A percentile compares a stretch with the other conserved stretches of the same genome.
Evolutionary conservation across 2,113 vertebrate genomes (phyloP).

Genomic region (Plestiodon gilberti): DNA sequence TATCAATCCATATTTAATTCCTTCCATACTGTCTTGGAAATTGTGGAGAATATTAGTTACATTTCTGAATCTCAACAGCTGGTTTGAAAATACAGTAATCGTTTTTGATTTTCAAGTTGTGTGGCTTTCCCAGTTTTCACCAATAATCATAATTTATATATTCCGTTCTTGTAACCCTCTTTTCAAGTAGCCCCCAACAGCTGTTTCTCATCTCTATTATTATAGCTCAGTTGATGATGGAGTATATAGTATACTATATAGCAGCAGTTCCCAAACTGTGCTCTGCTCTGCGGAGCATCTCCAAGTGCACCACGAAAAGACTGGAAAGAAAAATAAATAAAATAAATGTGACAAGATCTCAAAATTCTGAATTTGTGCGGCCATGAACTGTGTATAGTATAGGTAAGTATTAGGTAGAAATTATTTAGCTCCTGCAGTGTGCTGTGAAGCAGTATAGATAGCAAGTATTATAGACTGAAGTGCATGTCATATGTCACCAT

Average conservation of each 20-base stretch:
- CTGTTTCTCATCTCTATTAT: neutral
- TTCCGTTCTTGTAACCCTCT: neutral
- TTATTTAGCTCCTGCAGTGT: too few species aligned
- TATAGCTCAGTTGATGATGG: neutral
- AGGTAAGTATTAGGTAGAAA: too few species aligned
- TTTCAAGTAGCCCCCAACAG: neutral
- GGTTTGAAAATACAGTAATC: constrained; percentile 43
- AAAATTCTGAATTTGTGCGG: too few species aligned
- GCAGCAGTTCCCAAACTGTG: too few species aligned
- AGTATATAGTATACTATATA: neutral
- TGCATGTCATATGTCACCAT: too few species aligned
- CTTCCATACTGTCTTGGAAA: neutral
- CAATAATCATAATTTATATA: constrained; percentile 13
- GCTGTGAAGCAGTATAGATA: too few species aligned
- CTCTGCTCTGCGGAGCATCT: too few species aligned
- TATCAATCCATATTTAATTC: neutral
- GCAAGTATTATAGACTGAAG: too few species aligned
- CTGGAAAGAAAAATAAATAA: too few species aligned
- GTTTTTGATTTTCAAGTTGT: constrained; percentile 28
- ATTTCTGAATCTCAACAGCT: constrained; percentile 32
- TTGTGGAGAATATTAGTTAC: neutral
- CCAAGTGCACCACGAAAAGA: too few species aligned
- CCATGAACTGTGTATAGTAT: too few species aligned
- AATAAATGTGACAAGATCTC: too few species aligned
- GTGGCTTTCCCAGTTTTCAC: neutral